A percentile compares a stretch with the other conserved stretches of the same genome.
These are phyloP conservation scores for Calliphora vomitoria DNA, from an alignment of 2,888 invertebrate species.

Conservation along the genomic window DNA sequence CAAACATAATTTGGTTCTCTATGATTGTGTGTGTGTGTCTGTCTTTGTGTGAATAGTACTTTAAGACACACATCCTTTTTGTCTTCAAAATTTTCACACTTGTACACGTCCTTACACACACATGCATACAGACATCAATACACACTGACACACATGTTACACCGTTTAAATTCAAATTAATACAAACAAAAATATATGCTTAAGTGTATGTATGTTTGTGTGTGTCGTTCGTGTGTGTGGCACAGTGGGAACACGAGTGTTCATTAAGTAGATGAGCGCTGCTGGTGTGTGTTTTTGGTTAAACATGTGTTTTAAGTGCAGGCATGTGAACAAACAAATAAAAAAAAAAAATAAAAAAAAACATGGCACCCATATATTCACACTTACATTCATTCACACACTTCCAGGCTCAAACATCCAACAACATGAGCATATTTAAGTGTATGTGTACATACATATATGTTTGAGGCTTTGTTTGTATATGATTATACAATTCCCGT, in stretches of 20 bases:
- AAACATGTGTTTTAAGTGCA: conserved; percentile 48
- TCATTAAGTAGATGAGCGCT: conserved; percentile 27
- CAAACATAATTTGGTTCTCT: too few relatives aligned
- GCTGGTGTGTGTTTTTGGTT: conserved; percentile 29
- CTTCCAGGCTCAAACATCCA: not conserved
- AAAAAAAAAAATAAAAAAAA: not conserved
- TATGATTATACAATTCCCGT: conserved; percentile 50
- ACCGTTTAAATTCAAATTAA: conserved; percentile 67
- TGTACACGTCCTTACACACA: conserved; percentile 44
- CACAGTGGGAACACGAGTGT: conserved; percentile 10
- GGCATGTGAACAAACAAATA: conserved; percentile 38
- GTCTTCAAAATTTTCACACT: conserved; percentile 60
- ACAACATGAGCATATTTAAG: not conserved
- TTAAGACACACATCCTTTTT: conserved; percentile 60
- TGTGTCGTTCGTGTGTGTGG: not conserved
- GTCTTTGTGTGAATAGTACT: conserved; percentile 1
- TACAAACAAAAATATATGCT: conserved; percentile 46
- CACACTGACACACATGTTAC: conserved; percentile 5
- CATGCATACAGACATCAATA: not conserved
- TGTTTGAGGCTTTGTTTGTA: conserved; percentile 9
- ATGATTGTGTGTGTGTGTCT: too few relatives aligned
- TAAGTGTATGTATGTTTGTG: conserved; percentile 16
- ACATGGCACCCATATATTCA: conserved; percentile 6
- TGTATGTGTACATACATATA: not conserved
- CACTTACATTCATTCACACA: not conserved